These are phyloP conservation scores for Herminia tarsipennalis DNA, from an alignment of 2,888 invertebrate genomes.

Conservation along the genomic window DNA sequence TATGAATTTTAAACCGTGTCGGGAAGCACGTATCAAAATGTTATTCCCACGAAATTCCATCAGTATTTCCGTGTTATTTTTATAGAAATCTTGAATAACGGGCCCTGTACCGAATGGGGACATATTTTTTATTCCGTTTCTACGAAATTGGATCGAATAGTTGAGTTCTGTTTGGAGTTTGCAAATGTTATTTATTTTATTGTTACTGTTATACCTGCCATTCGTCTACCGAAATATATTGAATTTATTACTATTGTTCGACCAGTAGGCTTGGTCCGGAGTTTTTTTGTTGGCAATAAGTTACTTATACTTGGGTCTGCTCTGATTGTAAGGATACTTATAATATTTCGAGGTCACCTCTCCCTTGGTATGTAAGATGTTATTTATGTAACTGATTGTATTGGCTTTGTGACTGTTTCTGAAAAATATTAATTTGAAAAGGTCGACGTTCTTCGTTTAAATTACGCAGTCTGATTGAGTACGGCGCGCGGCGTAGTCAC, in stretches of 20 bases:
- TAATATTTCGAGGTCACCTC: conserved; percentile 12
- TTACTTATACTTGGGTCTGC: conserved; percentile 17
- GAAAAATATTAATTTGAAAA: too few relatives aligned
- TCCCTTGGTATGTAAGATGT: background rate
- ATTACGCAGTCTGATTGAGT: too few relatives aligned
- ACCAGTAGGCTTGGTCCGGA: conserved; percentile 3
- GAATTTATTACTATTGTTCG: conserved; percentile 38
- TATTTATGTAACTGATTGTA: background rate
- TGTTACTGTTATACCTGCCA: conserved; percentile 38
- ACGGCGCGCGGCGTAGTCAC: too few relatives aligned
- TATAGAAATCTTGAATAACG: conserved; percentile 1
- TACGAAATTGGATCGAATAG: conserved; percentile 29
- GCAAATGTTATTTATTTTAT: conserved; percentile 26
- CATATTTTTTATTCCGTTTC: conserved; percentile 33
- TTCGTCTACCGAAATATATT: conserved; percentile 30
- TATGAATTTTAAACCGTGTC: conserved; percentile 8
- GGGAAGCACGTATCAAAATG: conserved; percentile 1
- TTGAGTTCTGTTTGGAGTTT: conserved; percentile 20
- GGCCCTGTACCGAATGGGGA: background rate
- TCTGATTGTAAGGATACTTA: conserved; percentile 22
- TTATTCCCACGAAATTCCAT: background rate
- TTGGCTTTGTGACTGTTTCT: background rate
- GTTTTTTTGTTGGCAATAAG: conserved; percentile 28
- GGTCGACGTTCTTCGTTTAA: too few relatives aligned
- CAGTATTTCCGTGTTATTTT: background rate